phyloP scores from a whole-genome alignment of 2,888 invertebrate species.

The Cheiracanthium punctorium region DNA sequence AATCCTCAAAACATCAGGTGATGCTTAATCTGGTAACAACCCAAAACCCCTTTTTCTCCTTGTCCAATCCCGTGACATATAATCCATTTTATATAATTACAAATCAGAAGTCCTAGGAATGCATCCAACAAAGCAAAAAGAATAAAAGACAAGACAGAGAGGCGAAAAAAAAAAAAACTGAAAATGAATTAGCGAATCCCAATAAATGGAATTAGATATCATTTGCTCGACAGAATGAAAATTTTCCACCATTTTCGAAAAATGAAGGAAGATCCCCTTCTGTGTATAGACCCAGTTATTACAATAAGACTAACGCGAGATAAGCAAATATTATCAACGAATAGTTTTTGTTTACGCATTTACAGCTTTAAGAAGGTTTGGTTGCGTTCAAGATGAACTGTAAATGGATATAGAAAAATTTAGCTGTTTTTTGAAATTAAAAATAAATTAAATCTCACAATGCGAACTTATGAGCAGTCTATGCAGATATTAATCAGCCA shows the following conservation, averaged over 20 bases:
- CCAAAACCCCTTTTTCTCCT: neutral
- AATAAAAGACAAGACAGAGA: neutral
- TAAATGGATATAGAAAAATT: too few species aligned
- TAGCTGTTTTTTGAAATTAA: too few species aligned
- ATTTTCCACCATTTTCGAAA: neutral
- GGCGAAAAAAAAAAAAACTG: neutral
- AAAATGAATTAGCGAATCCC: neutral
- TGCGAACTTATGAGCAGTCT: too few species aligned
- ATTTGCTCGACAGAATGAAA: neutral
- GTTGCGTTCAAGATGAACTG: too few species aligned
- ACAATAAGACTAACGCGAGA: too few species aligned
- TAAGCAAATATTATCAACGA: too few species aligned
- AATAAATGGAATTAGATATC: neutral
- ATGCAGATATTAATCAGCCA: too few species aligned
- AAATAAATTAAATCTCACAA: too few species aligned
- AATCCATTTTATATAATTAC: slow-evolving; percentile 1
- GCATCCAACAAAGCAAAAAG: neutral
- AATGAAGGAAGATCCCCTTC: neutral
- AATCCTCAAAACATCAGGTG: neutral
- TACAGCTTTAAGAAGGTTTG: too few species aligned
- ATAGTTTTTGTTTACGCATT: too few species aligned
- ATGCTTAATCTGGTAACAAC: neutral
- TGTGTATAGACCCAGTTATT: too few species aligned
- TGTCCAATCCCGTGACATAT: neutral
- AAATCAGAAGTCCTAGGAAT: slow-evolving; percentile 6